Conservation (phyloP, 2,113 vertebrate species). For the Nibea albiflora region DNA sequence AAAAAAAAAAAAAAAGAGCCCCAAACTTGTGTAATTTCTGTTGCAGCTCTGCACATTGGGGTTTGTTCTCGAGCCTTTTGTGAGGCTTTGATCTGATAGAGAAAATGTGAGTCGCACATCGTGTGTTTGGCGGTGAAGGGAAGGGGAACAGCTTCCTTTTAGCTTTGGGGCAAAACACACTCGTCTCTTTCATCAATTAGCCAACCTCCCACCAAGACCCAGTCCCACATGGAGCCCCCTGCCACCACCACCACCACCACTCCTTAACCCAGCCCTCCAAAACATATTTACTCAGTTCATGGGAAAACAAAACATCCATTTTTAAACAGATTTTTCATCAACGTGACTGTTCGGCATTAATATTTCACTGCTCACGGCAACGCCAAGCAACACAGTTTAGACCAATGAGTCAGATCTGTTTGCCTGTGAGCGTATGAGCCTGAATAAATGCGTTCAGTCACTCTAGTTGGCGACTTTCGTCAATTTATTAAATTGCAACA, state of each 20-base stretch:
- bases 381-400: constrained; percentile 64
- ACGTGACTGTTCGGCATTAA: constrained; percentile 69
- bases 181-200: constrained; percentile 75
- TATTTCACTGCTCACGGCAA: constrained; percentile 70
- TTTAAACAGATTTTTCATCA: constrained; percentile 74
- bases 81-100: constrained; percentile 67
- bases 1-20: neutral
- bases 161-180: constrained; percentile 69
- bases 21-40: neutral
- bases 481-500: constrained; percentile 86
- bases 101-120: constrained; percentile 30
- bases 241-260: neutral
- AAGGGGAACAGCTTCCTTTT: constrained; percentile 65
- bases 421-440: constrained; percentile 4
- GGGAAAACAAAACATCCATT: constrained; percentile 78
- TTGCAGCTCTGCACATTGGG: neutral
- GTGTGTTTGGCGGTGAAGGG: constrained; percentile 44
- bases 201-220: constrained; percentile 76
- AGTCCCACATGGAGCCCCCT: constrained; percentile 47
- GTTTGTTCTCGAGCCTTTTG: constrained; percentile 18
- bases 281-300: constrained; percentile 68
- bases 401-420: constrained; percentile 31
- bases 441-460: constrained; percentile 35
- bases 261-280: neutral
- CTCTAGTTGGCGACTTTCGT: constrained; percentile 57